phyloP scores from a whole-genome alignment of 2,113 vertebrate genomes.

The Rostratula benghalensis region DNA sequence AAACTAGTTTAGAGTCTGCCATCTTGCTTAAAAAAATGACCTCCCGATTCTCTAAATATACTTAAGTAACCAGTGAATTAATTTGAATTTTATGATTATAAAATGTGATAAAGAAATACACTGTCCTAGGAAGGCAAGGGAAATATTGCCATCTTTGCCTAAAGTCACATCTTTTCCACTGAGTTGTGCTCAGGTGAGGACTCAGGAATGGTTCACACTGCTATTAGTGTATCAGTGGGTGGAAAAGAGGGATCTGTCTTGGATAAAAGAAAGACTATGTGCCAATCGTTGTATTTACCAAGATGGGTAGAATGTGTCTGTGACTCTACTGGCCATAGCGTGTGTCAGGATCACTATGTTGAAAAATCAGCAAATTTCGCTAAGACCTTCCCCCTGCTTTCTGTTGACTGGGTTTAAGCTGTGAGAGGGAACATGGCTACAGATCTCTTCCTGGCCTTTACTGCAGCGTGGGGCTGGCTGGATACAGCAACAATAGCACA shows the following conservation, averaged over 20 bases:
- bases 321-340: neutral
- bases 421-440: neutral
- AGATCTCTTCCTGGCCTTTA: neutral
- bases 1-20: neutral
- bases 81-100: neutral
- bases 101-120: neutral
- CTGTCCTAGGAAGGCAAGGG: neutral
- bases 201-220: neutral
- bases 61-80: neutral
- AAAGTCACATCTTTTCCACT: neutral
- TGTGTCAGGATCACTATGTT: neutral
- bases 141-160: neutral
- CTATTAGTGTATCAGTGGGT: neutral
- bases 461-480: rapidly evolving
- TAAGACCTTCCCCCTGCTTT: neutral
- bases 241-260: neutral
- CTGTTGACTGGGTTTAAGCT: neutral
- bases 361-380: neutral
- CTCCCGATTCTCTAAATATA: neutral
- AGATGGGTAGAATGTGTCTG: neutral
- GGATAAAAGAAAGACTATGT: neutral
- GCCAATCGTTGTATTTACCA: neutral
- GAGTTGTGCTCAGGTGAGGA: neutral
- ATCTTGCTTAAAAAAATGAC: neutral
- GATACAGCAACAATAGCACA: rapidly evolving